A percentile compares a stretch with the other conserved stretches of the same genome.
Evolutionary conservation across 92 coral and sea anemone species (phyloP).

Genomic region (Hydrozoanthus gracilis): DNA sequence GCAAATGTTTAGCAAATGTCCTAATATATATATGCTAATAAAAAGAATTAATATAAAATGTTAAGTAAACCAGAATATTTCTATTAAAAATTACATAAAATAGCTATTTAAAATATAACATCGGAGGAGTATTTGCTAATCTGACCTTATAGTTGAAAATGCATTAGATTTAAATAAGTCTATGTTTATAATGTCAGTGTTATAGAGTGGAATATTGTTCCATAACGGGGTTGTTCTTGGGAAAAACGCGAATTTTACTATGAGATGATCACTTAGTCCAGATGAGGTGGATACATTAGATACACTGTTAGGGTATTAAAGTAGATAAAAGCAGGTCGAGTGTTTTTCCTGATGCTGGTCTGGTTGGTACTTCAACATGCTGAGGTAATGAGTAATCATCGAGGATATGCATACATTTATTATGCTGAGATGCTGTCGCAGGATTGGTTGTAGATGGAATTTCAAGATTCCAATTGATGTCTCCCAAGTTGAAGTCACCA

Average conservation of each 20-base stretch:
- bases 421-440: constrained; percentile 49
- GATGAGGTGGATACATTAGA: constrained; percentile 43
- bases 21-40: too few relatives aligned
- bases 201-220: too few relatives aligned
- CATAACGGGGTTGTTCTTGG: too few relatives aligned
- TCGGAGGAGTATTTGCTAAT: too few relatives aligned
- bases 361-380: constrained; percentile 58
- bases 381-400: constrained; percentile 63
- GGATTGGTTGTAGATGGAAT: constrained; percentile 29
- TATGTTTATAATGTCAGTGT: too few relatives aligned
- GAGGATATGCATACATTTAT: constrained; percentile 49
- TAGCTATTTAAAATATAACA: too few relatives aligned
- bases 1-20: too few relatives aligned
- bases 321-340: constrained; percentile 51
- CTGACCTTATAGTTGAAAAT: too few relatives aligned
- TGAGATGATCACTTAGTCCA: constrained; percentile 60
- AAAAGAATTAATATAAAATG: too few relatives aligned
- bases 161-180: too few relatives aligned
- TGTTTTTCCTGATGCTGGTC: constrained; percentile 65
- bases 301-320: constrained; percentile 22
- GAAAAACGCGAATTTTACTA: constrained; percentile 51
- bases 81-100: too few relatives aligned
- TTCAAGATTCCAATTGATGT: constrained; percentile 58
- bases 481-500: constrained; percentile 64
- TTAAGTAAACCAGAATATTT: too few relatives aligned